Percentiles rank a stretch among this genome's conserved stretches.
phyloP scores from a whole-genome alignment of 2,113 vertebrate species.

The Cryptomyrus ogoouensis region DNA sequence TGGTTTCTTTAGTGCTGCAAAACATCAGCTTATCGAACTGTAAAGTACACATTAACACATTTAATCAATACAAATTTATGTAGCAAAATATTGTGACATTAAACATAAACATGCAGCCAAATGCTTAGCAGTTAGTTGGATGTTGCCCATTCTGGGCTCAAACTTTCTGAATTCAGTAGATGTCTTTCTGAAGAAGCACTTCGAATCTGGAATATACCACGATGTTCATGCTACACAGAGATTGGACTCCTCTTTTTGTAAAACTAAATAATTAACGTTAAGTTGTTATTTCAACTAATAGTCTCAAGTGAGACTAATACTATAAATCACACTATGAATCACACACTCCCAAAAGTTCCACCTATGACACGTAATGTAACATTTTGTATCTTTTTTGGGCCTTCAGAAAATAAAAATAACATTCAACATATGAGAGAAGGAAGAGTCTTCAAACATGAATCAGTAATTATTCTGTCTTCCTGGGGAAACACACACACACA shows the following conservation, averaged over 20 bases:
- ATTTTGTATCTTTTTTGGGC: background rate
- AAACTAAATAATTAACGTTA: background rate
- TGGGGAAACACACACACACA: background rate
- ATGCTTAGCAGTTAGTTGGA: background rate
- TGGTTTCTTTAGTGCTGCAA: background rate
- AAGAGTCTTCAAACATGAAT: background rate
- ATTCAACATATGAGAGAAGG: background rate
- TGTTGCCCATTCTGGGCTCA: background rate
- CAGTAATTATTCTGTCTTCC: background rate
- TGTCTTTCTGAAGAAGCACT: background rate
- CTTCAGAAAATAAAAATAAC: background rate
- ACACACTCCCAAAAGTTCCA: background rate
- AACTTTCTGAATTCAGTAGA: background rate
- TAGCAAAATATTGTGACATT: background rate
- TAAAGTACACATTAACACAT: background rate
- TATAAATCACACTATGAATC: background rate
- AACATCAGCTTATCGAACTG: background rate
- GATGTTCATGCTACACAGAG: background rate
- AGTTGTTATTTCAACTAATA: background rate
- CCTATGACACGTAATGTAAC: background rate
- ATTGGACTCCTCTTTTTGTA: background rate
- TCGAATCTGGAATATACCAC: background rate
- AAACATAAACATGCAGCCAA: background rate
- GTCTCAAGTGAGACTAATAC: background rate
- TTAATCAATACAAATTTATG: background rate